These are phyloP conservation scores for Chionomys nivalis DNA, from an alignment of 2,113 vertebrate species.

Conservation along the genomic window DNA sequence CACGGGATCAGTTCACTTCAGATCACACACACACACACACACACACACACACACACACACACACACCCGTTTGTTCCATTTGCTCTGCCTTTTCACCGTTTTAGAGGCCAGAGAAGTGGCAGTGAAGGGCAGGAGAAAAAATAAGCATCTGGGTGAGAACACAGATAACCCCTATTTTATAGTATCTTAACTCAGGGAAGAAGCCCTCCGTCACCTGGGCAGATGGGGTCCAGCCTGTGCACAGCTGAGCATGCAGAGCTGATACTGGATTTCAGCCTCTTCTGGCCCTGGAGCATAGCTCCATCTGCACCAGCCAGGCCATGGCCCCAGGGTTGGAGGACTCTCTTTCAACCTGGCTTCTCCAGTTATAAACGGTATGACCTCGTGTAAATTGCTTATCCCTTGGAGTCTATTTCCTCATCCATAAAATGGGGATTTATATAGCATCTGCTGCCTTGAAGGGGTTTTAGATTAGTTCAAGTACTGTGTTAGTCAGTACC, in stretches of 20 bases:
- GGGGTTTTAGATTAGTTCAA: background rate
- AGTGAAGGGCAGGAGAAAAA: background rate
- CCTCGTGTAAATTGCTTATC: background rate
- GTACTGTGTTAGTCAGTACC: background rate
- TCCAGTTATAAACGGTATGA: background rate
- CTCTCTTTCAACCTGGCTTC: background rate
- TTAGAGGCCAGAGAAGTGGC: background rate
- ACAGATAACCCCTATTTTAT: background rate
- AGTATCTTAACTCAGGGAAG: background rate
- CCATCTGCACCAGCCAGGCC: fast-evolving
- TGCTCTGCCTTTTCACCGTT: background rate
- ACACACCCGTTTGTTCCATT: background rate
- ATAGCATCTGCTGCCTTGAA: background rate
- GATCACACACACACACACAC: too few relatives aligned
- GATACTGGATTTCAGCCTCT: background rate
- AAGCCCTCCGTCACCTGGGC: background rate
- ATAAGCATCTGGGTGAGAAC: background rate
- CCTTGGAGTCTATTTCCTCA: background rate
- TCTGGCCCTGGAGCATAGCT: background rate
- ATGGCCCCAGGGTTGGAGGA: background rate
- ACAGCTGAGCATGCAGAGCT: background rate
- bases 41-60: too few relatives aligned
- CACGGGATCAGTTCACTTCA: too few relatives aligned
- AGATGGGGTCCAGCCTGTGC: background rate
- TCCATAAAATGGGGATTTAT: background rate